Conservation (phyloP, 2,113 vertebrate species). For the Pachyramphus minor region DNA sequence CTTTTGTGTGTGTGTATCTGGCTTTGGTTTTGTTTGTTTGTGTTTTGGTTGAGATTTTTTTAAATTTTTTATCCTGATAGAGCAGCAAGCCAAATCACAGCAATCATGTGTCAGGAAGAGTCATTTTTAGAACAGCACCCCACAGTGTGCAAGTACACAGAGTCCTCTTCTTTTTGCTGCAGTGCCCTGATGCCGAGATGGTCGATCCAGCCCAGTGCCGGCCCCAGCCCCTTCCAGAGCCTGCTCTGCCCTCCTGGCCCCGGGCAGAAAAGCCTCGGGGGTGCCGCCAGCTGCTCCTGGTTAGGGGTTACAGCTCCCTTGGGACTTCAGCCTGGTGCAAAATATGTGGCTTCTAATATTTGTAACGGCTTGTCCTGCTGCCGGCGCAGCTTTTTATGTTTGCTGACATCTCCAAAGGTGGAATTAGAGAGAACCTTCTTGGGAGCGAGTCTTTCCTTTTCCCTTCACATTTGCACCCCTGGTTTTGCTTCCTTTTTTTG, state of each 20-base stretch:
- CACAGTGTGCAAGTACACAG: rapidly evolving
- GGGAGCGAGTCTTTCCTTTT: neutral
- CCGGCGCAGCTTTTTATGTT: neutral
- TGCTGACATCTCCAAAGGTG: neutral
- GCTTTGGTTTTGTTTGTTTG: neutral
- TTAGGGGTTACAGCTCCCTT: neutral
- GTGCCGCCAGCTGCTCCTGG: neutral
- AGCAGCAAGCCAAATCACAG: neutral
- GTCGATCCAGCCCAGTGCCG: rapidly evolving
- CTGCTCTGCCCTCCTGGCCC: neutral
- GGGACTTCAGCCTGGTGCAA: neutral
- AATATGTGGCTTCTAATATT: neutral
- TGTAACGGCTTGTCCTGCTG: neutral
- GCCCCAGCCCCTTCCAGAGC: neutral
- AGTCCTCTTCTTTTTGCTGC: neutral
- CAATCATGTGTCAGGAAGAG: neutral
- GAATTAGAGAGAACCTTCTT: neutral
- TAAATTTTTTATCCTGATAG: neutral
- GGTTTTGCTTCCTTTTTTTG: neutral
- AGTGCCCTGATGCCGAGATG: neutral
- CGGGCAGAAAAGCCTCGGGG: rapidly evolving
- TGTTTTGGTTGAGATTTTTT: neutral
- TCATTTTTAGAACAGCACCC: neutral
- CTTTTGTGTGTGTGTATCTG: neutral
- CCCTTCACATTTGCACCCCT: neutral